Conservation (phyloP, 2,888 invertebrate genomes). For the Scelioninae gen. 1 region DNA sequence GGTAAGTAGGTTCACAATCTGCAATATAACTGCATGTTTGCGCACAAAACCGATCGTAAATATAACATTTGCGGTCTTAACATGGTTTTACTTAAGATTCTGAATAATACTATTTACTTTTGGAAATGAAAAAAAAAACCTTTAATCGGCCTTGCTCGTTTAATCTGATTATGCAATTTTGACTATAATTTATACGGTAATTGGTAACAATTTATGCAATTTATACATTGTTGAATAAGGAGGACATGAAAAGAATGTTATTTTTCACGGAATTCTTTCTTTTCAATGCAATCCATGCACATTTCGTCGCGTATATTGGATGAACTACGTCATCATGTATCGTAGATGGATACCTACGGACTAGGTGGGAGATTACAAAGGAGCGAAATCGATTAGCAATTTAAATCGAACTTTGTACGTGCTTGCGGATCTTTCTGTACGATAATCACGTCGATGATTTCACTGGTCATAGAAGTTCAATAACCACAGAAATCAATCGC, state of each 20-base stretch:
- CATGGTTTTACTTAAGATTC: too few species aligned
- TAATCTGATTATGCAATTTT: too few species aligned
- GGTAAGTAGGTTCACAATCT: constrained; percentile 34
- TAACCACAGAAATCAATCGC: constrained; percentile 73
- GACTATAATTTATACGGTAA: too few species aligned
- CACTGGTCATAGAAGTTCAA: constrained; percentile 76
- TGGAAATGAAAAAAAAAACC: too few species aligned
- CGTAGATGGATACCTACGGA: constrained; percentile 76
- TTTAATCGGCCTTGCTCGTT: too few species aligned
- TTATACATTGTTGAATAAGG: too few species aligned
- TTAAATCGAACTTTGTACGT: constrained; percentile 82
- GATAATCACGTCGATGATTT: constrained; percentile 77
- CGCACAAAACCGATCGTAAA: constrained; percentile 39
- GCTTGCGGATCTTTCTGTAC: constrained; percentile 81
- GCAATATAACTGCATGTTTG: constrained; percentile 39
- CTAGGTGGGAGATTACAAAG: constrained; percentile 83
- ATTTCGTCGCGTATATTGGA: constrained; percentile 73
- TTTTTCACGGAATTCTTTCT: constrained; percentile 37
- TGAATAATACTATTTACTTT: too few species aligned
- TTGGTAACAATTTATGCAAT: too few species aligned
- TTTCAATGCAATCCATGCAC: constrained; percentile 72
- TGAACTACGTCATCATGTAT: constrained; percentile 78
- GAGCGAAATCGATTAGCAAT: constrained; percentile 83
- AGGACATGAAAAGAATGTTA: too few species aligned
- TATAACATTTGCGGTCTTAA: too few species aligned